These are phyloP conservation scores for Diphyllodes magnificus DNA, from an alignment of 2,113 vertebrate genomes.

Conservation along the genomic window DNA sequence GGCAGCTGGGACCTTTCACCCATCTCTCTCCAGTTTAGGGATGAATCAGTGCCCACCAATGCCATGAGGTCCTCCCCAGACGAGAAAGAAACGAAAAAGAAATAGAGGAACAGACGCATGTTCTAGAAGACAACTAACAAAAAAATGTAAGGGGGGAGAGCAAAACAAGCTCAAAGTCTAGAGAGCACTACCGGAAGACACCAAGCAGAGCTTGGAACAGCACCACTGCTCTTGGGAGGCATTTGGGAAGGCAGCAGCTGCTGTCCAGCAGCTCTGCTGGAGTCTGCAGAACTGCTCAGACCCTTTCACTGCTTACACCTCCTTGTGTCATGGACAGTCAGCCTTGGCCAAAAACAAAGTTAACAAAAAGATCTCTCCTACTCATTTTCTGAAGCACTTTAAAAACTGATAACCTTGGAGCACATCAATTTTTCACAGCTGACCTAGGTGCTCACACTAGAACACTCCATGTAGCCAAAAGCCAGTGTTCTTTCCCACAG, in stretches of 20 bases:
- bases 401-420: neutral
- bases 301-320: neutral
- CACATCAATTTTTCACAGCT: neutral
- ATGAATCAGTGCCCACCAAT: neutral
- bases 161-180: neutral
- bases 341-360: neutral
- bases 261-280: neutral
- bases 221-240: neutral
- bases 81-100: neutral
- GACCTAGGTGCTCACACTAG: neutral
- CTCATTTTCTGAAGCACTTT: neutral
- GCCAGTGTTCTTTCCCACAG: neutral
- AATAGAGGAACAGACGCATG: neutral
- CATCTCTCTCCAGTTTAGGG: neutral
- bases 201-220: neutral
- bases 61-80: neutral
- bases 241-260: neutral
- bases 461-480: rapidly evolving
- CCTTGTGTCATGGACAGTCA: neutral
- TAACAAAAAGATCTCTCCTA: neutral
- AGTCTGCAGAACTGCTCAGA: neutral
- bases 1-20: neutral
- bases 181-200: neutral
- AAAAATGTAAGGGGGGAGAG: neutral
- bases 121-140: neutral